phyloP scores from a whole-genome alignment of 2,113 vertebrate genomes.

The Gila orcuttii region DNA sequence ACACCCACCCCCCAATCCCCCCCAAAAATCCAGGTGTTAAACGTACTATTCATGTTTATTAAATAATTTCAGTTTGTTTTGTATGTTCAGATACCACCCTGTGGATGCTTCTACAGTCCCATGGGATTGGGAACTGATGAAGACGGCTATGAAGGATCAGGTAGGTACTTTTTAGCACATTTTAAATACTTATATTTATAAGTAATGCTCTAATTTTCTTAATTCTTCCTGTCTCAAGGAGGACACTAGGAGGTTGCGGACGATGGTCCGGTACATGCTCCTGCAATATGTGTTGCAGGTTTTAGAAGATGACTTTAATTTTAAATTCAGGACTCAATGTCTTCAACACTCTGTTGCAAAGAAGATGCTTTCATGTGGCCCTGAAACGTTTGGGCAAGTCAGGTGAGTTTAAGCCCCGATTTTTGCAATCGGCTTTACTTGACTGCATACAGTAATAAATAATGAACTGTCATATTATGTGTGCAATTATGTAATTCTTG shows the following conservation, averaged over 20 bases:
- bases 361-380: slow-evolving; percentile 83
- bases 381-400: slow-evolving; percentile 77
- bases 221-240: slow-evolving; percentile 51
- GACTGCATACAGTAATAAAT: background rate
- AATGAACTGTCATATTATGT: background rate
- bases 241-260: slow-evolving; percentile 32
- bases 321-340: slow-evolving; percentile 66
- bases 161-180: slow-evolving; percentile 67
- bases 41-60: background rate
- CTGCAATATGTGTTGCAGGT: slow-evolving; percentile 89
- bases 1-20: background rate
- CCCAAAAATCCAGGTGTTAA: background rate
- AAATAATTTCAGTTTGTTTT: background rate
- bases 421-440: background rate
- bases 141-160: slow-evolving; percentile 80
- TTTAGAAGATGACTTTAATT: slow-evolving; percentile 89
- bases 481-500: background rate
- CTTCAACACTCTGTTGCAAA: slow-evolving; percentile 83
- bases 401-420: slow-evolving; percentile 72
- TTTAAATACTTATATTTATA: background rate
- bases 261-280: slow-evolving; percentile 78
- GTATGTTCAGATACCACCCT: slow-evolving; percentile 82
- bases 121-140: slow-evolving; percentile 91
- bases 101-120: slow-evolving; percentile 76
- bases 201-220: background rate